These are phyloP conservation scores for Chloropsis hardwickii DNA, from an alignment of 2,113 vertebrate genomes.

Conservation along the genomic window DNA sequence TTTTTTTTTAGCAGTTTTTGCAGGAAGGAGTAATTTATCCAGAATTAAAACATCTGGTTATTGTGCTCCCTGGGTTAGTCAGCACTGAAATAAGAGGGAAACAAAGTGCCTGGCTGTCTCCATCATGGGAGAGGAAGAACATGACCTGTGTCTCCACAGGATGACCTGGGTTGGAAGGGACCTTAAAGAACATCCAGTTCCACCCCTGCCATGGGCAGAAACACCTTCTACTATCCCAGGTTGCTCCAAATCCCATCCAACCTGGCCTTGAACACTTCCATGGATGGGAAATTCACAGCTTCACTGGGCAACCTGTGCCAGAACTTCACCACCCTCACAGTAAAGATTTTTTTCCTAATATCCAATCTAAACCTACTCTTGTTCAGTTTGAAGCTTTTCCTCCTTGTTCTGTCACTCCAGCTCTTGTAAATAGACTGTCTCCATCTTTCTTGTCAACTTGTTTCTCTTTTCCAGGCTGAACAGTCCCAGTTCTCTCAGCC, in stretches of 20 bases:
- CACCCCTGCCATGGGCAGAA: not conserved
- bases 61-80: not conserved
- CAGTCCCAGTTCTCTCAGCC: not conserved
- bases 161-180: not conserved
- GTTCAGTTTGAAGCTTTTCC: rapidly evolving
- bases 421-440: not conserved
- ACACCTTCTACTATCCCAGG: not conserved
- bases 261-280: not conserved
- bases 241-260: not conserved
- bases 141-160: rapidly evolving
- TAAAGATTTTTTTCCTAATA: not conserved
- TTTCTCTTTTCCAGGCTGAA: not conserved
- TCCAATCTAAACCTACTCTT: not conserved
- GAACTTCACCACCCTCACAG: not conserved
- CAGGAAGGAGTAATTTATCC: conserved; percentile 43
- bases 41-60: conserved; percentile 47
- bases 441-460: not conserved
- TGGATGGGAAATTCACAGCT: not conserved
- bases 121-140: not conserved
- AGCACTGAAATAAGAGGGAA: not conserved
- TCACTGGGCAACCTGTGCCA: not conserved
- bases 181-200: not conserved
- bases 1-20: not conserved
- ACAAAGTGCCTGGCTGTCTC: not conserved
- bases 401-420: not conserved